Evolutionary conservation across 2,888 invertebrate genomes (phyloP).

Genomic region (Melanotus villosus): DNA sequence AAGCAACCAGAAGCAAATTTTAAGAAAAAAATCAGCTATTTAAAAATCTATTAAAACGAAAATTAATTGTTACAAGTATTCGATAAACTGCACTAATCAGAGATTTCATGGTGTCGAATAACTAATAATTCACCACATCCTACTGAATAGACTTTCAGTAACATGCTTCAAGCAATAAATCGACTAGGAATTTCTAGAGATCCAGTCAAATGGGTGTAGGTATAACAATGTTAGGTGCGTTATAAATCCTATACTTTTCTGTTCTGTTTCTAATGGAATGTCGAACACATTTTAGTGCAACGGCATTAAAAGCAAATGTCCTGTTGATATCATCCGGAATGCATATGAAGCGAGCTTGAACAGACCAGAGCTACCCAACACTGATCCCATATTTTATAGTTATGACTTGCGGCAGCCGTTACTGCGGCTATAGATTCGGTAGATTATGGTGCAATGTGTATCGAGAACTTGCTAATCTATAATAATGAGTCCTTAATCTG

Average conservation of each 20-base stretch:
- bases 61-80: too few species aligned
- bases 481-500: slow-evolving; percentile 56
- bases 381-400: slow-evolving; percentile 46
- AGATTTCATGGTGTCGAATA: too few species aligned
- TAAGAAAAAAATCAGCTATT: too few species aligned
- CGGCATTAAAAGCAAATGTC: slow-evolving; percentile 17
- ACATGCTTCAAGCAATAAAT: too few species aligned
- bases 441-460: slow-evolving; percentile 48
- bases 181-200: too few species aligned
- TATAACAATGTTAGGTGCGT: too few species aligned
- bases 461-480: slow-evolving; percentile 53
- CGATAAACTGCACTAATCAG: too few species aligned
- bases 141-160: too few species aligned
- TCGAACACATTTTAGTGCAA: slow-evolving; percentile 16
- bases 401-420: slow-evolving; percentile 49
- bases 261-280: slow-evolving; percentile 10
- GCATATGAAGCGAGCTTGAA: slow-evolving; percentile 25
- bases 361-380: slow-evolving; percentile 34
- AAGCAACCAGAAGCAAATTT: too few species aligned
- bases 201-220: too few species aligned
- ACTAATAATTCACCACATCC: too few species aligned
- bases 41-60: too few species aligned
- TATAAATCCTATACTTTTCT: slow-evolving; percentile 2
- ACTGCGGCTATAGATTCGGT: slow-evolving; percentile 43
- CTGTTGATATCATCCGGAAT: slow-evolving; percentile 36